These are phyloP conservation scores for Ammospiza maritima DNA, from an alignment of 2,797 vertebrate species.

Conservation along the genomic window DNA sequence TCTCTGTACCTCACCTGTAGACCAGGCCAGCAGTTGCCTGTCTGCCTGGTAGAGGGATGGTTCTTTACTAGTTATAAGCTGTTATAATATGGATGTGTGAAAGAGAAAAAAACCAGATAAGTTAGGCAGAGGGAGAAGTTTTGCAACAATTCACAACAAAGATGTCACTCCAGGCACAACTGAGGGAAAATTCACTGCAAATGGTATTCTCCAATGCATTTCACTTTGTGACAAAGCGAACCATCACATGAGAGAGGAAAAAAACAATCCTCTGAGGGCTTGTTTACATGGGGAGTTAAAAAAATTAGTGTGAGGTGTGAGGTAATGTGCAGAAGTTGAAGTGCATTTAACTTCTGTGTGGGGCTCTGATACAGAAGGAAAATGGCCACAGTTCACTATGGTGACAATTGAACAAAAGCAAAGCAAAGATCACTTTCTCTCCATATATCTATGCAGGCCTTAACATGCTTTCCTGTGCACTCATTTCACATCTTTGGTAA, in stretches of 20 bases:
- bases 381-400: background rate
- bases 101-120: background rate
- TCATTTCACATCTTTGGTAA: constrained; percentile 10
- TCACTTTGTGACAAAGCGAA: constrained; percentile 15
- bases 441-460: background rate
- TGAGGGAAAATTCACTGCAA: constrained; percentile 20
- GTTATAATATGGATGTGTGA: background rate
- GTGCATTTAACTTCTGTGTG: background rate
- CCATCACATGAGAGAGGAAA: background rate
- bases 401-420: constrained; percentile 10
- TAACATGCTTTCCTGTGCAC: background rate
- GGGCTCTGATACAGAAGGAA: background rate
- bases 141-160: background rate
- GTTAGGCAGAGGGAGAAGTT: background rate
- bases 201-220: background rate
- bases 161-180: background rate
- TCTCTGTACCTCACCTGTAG: background rate
- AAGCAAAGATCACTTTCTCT: constrained; percentile 1
- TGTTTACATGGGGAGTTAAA: constrained; percentile 29
- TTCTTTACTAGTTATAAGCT: background rate
- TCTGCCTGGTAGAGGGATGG: background rate
- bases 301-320: constrained; percentile 41
- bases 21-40: background rate
- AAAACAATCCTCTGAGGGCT: background rate
- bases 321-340: background rate